Percentiles rank a stretch among this genome's conserved stretches.
Evolutionary conservation across 2,797 vertebrate species (phyloP).

Genomic region (Merluccius polli): DNA sequence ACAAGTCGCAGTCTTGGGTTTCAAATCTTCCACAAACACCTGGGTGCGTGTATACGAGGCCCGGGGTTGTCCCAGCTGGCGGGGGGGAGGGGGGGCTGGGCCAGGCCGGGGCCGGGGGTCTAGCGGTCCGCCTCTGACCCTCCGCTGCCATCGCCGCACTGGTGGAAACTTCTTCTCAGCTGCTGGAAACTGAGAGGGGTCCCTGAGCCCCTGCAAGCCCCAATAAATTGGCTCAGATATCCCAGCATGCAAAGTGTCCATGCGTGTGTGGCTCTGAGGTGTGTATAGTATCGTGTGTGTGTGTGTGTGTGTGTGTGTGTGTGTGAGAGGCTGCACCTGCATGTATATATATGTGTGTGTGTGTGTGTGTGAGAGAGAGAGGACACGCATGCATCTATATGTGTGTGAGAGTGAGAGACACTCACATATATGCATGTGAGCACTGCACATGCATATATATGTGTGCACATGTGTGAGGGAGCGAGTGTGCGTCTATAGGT

Average conservation of each 20-base stretch:
- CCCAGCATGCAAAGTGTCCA: conserved; percentile 28
- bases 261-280: neutral
- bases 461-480: no score
- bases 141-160: conserved; percentile 50
- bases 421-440: no score
- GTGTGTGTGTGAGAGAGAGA: conserved; percentile 25
- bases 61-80: conserved; percentile 4
- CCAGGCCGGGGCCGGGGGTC: conserved; percentile 48
- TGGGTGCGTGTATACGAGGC: conserved; percentile 60
- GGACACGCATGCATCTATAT: conserved; percentile 53
- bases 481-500: no score
- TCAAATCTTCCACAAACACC: conserved; percentile 65
- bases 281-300: neutral
- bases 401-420: conserved; percentile 41
- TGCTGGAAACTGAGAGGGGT: conserved; percentile 60
- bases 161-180: conserved; percentile 62
- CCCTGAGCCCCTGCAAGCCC: conserved; percentile 53
- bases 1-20: conserved; percentile 53
- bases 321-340: neutral
- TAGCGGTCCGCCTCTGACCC: conserved; percentile 50
- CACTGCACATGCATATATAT: no score
- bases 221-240: conserved; percentile 63
- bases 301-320: conserved; percentile 22
- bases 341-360: neutral
- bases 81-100: conserved; percentile 57